Evolutionary conservation across 2,888 invertebrate genomes (phyloP), one percentile per base, ranked within the genome.

Genomic region (Mycalesis mineus): DNA sequence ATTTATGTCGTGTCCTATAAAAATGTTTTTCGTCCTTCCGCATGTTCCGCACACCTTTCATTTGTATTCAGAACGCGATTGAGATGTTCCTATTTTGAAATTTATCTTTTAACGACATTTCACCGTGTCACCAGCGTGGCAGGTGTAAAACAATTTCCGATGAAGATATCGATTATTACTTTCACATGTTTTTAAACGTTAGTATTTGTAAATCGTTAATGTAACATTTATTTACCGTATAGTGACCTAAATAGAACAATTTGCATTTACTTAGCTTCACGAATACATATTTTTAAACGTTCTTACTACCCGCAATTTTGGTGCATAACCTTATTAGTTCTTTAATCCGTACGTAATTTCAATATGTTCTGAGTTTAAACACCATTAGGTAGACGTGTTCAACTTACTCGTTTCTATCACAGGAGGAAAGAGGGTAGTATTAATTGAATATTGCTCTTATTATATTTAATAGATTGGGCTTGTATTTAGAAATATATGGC

Each of bases 1-100:
- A 28, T 22, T 9, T 8, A 7, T 17, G 13, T 42, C 42, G 52
- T 33, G 2, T 11, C 2, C n/a, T 22, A 17, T 52, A 52, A 44
- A 53, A 36, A 17, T n/a, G 42, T 63, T 57, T 61, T 58, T 62
- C 60, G 55, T 54, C 67, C 71, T 79, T 77, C 76, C 77, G 76
- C 63, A 64, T 65, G 58, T 59, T 59, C 50, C 59, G 51, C 51
- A 51, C 48, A 52, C 47, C 47, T 62, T 68, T 69, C 74, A 82
- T 84, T 82, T 74, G 64, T 73, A 84, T 85, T 82, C 82, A 68
- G 70, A 73, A 72, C 82, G 77, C 73, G 76, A 71, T 71, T 73
- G 71, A 77, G 70, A 74, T 70, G 70, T 75, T 72, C 64, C 63
- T 60, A 65, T 71, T 75, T 74, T 69, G 62, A 69, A 74, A 44